Base-by-base conservation (phyloP, 1,140 invertebrate genomes). In the Episyrphus balteatus region DNA sequence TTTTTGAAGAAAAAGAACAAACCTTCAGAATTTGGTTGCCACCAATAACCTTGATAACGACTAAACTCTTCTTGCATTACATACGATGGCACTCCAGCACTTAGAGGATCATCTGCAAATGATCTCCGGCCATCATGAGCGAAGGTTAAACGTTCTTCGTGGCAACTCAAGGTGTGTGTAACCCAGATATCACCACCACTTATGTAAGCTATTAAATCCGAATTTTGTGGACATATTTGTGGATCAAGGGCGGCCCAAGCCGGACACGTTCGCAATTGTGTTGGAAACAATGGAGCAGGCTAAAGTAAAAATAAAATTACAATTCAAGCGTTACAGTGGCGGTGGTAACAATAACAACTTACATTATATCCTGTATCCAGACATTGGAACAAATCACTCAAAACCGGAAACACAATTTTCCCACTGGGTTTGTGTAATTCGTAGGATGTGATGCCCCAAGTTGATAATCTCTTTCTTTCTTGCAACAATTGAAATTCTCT, bases 61-160 rank as follows among this genome's bases (percentile, higher is more conserved):
- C 84, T 88, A 73, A 98, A 98, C 73, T 98, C 95, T 74, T 99
- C 95, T 73, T 98, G 94, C 69, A 95, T 94, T 0, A 98, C 91
- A 71, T 97, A 98, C 9, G 91, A 94, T 1, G 95, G 92, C 26
- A 92, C 83, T 1, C 94, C 95, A 3, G 92, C 88, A 60, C 84
- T 89, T 0, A 88, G 62, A 1, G 88, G 89, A 71, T 95, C 89
- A 55, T 91, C 86, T 1, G 78, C 73, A 51, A 92, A 73, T 43
- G 49, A 65, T 56, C 69, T 69, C 41, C 79, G 73, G 55, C 86
- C 87, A 71, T 83, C 85, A 55, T 85, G 84, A 1, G 86, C 83
- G 68, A 83, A 86, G 6, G 91, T 95, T 6, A 95, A 71, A 55
- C 89, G 70, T 59, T 79, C 73, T 39, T 76, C 76, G 46, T 75